A percentile compares a stretch with the other conserved stretches of the same genome.
These are phyloP conservation scores for Drosophila colorata DNA, from an alignment of 2,888 invertebrate species.

Conservation along the genomic window DNA sequence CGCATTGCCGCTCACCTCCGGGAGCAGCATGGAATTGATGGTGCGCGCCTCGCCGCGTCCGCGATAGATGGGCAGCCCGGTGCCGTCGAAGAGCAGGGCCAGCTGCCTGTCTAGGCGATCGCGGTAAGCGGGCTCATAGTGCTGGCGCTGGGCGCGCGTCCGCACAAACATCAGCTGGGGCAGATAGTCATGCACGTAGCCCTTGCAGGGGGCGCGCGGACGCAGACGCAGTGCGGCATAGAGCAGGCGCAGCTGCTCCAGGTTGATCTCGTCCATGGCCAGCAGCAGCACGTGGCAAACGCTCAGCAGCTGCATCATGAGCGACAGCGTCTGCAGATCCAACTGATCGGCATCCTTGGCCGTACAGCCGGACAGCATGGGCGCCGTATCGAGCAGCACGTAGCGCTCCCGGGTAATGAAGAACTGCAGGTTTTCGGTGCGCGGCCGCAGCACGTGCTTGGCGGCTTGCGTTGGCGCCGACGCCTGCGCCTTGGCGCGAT, in stretches of 20 bases:
- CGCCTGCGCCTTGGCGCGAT: constrained; percentile 48
- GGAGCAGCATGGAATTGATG: constrained; percentile 54
- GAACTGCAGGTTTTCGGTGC: constrained; percentile 89
- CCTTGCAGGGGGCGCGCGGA: constrained; percentile 84
- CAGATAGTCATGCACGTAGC: constrained; percentile 88
- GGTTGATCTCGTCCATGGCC: constrained; percentile 95
- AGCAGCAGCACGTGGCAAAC: constrained; percentile 96
- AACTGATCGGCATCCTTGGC: constrained; percentile 90
- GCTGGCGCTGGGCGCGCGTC: constrained; percentile 91
- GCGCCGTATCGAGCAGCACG: constrained; percentile 95
- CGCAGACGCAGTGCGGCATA: constrained; percentile 84
- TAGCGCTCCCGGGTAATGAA: constrained; percentile 91
- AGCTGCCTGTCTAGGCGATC: constrained; percentile 76
- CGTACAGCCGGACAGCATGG: constrained; percentile 88
- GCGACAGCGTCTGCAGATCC: constrained; percentile 85
- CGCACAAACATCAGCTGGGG: constrained; percentile 94
- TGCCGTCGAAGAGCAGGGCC: constrained; percentile 70
- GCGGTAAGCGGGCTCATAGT: constrained; percentile 87
- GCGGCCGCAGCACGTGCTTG: constrained; percentile 79
- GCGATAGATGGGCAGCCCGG: constrained; percentile 68
- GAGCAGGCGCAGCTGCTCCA: constrained; percentile 90
- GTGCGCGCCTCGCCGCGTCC: constrained; percentile 49
- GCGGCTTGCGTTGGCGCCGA: constrained; percentile 19
- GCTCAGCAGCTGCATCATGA: constrained; percentile 92
- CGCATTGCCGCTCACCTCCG: constrained; percentile 43